Conservation (phyloP, 2,113 vertebrate species). For the Labeo rohita region DNA sequence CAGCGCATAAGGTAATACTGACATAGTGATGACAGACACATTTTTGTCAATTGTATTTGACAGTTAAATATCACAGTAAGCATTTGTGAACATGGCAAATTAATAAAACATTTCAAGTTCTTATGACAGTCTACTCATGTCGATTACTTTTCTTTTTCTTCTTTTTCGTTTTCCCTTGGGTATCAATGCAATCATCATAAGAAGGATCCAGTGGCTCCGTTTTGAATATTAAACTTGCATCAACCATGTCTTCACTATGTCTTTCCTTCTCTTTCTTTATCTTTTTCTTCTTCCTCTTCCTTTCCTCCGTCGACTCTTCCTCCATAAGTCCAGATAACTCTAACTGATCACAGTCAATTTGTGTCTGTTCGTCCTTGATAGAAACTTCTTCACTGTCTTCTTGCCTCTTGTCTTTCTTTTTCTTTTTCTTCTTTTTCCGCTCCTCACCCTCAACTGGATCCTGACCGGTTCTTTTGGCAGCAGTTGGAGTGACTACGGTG, state of each 20-base stretch:
- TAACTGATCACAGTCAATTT: not conserved
- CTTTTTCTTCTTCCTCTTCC: constrained; percentile 71
- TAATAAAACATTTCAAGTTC: not conserved
- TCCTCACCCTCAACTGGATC: constrained; percentile 3
- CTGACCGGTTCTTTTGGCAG: constrained; percentile 19
- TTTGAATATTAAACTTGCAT: constrained; percentile 62
- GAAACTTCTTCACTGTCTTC: not conserved
- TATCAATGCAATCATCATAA: constrained; percentile 42
- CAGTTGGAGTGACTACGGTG: constrained; percentile 28
- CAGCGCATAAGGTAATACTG: not conserved
- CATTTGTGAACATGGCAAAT: not conserved
- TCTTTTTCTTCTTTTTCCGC: constrained; percentile 69
- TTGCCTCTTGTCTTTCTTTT: constrained; percentile 60
- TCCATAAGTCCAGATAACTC: constrained; percentile 2
- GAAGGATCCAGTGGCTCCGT: constrained; percentile 60
- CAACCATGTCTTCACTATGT: constrained; percentile 49
- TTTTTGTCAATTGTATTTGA: not conserved
- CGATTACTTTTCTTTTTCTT: constrained; percentile 71
- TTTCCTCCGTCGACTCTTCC: constrained; percentile 40
- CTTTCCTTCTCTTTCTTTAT: constrained; percentile 62
- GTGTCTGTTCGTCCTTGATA: constrained; percentile 61
- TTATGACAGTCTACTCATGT: constrained; percentile 57
- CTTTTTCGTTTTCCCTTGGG: constrained; percentile 69
- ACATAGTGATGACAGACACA: not conserved
- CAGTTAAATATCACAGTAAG: not conserved